phyloP scores from a whole-genome alignment of 1,140 invertebrate genomes.

The Bombus pascuorum region DNA sequence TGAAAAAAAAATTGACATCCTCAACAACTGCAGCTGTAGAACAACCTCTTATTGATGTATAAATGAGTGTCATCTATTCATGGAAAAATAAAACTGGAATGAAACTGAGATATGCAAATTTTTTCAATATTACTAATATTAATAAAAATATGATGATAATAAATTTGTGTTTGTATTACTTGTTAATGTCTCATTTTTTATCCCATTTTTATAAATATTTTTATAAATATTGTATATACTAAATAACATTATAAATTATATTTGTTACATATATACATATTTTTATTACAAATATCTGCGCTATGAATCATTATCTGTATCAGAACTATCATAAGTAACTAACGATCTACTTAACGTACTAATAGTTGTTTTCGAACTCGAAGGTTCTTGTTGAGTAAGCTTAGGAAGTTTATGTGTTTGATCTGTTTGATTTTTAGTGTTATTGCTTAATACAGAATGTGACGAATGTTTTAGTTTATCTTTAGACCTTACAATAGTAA shows the following conservation, averaged over 20 bases:
- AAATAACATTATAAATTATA: constrained; percentile 32
- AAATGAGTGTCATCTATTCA: constrained; percentile 19
- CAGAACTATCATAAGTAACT: constrained; percentile 78
- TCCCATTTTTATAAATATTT: not conserved
- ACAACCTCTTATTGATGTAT: constrained; percentile 68
- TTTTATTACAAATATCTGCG: constrained; percentile 31
- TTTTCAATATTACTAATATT: not conserved
- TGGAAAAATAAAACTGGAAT: constrained; percentile 19
- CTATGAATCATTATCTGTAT: constrained; percentile 78
- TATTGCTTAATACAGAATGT: not conserved
- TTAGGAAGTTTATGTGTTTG: constrained; percentile 38
- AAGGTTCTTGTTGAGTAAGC: constrained; percentile 1
- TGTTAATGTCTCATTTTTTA: not conserved
- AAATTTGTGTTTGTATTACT: not conserved
- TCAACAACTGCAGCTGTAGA: constrained; percentile 45
- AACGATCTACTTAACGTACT: constrained; percentile 62
- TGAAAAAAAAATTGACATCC: constrained; percentile 84
- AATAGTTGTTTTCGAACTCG: constrained; percentile 33
- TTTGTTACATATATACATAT: constrained; percentile 65
- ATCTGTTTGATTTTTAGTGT: constrained; percentile 24
- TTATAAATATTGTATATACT: not conserved
- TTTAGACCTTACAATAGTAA: constrained; percentile 72
- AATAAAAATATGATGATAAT: not conserved
- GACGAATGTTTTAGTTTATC: constrained; percentile 46
- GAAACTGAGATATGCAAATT: not conserved